Evolutionary conservation across 2,113 vertebrate species (phyloP).

Genomic region (Tachysurus vachellii): DNA sequence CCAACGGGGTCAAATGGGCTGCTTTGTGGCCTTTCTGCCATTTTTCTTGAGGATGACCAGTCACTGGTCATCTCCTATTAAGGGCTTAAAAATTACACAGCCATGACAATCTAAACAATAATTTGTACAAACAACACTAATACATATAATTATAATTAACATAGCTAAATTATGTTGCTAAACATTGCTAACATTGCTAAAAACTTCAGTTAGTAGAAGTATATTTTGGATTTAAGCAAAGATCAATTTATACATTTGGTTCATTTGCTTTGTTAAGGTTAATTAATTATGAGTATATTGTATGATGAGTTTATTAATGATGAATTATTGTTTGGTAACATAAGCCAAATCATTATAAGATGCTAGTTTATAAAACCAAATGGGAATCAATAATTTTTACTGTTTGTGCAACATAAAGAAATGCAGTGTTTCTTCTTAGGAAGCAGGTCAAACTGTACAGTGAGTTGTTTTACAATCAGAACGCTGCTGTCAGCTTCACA

Average conservation of each 20-base stretch:
- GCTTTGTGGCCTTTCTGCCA: conserved; percentile 47
- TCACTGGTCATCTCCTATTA: conserved; percentile 44
- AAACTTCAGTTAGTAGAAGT: not conserved
- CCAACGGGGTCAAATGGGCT: conserved; percentile 48
- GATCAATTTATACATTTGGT: not conserved
- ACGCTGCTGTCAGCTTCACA: not conserved
- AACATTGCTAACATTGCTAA: not conserved
- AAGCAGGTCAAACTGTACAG: not conserved
- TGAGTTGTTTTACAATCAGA: not conserved
- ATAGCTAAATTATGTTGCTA: not conserved
- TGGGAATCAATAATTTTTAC: not conserved
- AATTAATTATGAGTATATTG: not conserved
- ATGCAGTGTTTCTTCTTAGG: not conserved
- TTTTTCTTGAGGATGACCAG: conserved; percentile 26
- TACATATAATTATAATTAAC: not conserved
- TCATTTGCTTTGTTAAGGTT: not conserved
- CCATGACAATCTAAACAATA: not conserved
- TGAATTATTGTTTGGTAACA: not conserved
- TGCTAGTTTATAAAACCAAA: not conserved
- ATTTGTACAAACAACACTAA: not conserved
- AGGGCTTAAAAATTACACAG: not conserved
- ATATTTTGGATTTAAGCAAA: not conserved
- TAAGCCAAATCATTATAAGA: not conserved
- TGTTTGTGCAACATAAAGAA: not conserved
- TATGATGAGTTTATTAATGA: not conserved